A percentile compares a stretch with the other conserved stretches of the same genome.
phyloP scores from a whole-genome alignment of 2,113 vertebrate species.

The Chlorocebus sabaeus region DNA sequence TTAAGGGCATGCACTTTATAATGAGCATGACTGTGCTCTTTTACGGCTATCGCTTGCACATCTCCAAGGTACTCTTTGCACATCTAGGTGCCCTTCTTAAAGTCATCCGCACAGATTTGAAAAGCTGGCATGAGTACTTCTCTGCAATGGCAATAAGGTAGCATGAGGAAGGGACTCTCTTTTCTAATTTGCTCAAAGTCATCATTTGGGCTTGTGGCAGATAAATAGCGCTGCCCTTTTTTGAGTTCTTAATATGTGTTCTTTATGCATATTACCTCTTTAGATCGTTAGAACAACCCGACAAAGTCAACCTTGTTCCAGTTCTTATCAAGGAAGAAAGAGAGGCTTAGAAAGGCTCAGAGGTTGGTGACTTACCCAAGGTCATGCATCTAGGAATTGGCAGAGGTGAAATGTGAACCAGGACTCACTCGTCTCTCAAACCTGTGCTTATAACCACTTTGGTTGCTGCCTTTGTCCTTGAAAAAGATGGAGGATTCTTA shows the following conservation, averaged over 20 bases:
- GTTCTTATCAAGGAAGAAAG: neutral
- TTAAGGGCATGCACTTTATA: neutral
- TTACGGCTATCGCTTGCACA: neutral
- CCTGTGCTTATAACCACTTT: neutral
- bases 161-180: neutral
- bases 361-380: neutral
- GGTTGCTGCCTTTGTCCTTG: neutral
- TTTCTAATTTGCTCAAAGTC: neutral
- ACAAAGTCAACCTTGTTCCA: neutral
- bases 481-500: neutral
- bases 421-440: neutral
- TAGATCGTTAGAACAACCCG: neutral
- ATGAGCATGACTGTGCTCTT: neutral
- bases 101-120: neutral
- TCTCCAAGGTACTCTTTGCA: neutral
- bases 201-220: neutral
- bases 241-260: neutral
- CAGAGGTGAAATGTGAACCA: neutral
- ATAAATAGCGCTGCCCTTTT: neutral
- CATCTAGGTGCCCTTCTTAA: neutral
- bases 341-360: neutral
- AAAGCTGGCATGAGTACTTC: neutral
- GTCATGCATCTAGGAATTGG: neutral
- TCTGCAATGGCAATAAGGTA: neutral
- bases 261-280: neutral